Evolutionary conservation across 2,113 vertebrate genomes (phyloP).

Genomic region (Hemiprocne comata): DNA sequence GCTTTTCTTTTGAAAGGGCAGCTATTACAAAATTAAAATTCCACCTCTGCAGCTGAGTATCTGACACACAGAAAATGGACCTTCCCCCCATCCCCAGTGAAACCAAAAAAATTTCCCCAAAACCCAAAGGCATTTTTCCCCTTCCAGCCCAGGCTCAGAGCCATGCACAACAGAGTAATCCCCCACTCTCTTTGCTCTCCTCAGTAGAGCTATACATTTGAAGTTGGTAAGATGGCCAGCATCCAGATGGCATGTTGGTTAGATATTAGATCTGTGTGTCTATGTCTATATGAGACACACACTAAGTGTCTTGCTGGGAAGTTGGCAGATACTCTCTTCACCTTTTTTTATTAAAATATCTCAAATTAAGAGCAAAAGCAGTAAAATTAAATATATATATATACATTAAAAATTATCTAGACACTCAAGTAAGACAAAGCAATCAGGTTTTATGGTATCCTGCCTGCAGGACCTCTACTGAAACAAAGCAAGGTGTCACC

Average conservation of each 20-base stretch:
- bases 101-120: not conserved
- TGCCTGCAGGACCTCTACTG: not conserved
- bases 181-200: not conserved
- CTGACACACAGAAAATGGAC: not conserved
- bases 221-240: not conserved
- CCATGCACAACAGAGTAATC: not conserved
- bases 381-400: not conserved
- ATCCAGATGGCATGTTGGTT: not conserved
- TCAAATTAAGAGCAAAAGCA: not conserved
- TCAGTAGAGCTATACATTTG: not conserved
- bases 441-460: not conserved
- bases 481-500: not conserved
- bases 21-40: not conserved
- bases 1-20: not conserved
- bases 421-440: not conserved
- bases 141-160: not conserved
- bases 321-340: not conserved
- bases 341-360: not conserved
- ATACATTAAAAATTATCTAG: not conserved
- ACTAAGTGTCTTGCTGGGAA: not conserved
- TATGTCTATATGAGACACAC: not conserved
- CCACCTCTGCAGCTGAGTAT: not conserved
- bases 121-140: not conserved
- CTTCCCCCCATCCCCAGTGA: not conserved
- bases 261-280: not conserved